A percentile compares a stretch with the other conserved stretches of the same genome.
Conservation (phyloP, 2,888 invertebrate species). For the Caenorhabditis uteleia region DNA sequence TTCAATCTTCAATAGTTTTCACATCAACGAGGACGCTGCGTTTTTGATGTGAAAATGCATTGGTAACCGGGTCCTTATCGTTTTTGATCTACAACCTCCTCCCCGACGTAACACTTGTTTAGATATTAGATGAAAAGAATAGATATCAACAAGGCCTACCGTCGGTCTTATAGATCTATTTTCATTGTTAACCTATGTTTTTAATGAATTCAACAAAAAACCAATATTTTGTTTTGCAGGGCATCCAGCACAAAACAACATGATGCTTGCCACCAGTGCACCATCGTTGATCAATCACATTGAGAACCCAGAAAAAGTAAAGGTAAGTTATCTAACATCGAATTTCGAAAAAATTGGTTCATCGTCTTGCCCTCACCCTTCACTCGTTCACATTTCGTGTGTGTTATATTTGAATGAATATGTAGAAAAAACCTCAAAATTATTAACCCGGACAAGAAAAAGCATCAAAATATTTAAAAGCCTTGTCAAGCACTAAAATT, state of each 20-base stretch:
- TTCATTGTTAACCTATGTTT: too few species aligned
- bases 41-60: too few species aligned
- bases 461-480: not conserved
- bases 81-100: too few species aligned
- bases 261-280: slow-evolving; percentile 34
- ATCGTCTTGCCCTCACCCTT: slow-evolving; percentile 39
- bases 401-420: slow-evolving; percentile 35
- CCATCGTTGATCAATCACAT: slow-evolving; percentile 37
- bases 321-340: slow-evolving; percentile 14
- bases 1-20: too few species aligned
- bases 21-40: too few species aligned
- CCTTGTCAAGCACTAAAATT: too few species aligned
- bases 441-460: not conserved
- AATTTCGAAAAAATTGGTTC: slow-evolving; percentile 7
- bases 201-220: not conserved
- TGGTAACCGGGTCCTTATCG: too few species aligned
- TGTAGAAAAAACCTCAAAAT: too few species aligned
- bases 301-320: slow-evolving; percentile 25
- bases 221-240: slow-evolving; percentile 6
- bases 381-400: slow-evolving; percentile 45
- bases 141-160: too few species aligned
- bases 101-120: too few species aligned
- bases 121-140: too few species aligned
- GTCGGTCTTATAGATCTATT: too few species aligned
- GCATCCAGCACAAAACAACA: slow-evolving; percentile 33